A percentile compares a stretch with the other conserved stretches of the same genome.
Conservation (phyloP, 2,888 invertebrate genomes). For the Noctua comes region DNA sequence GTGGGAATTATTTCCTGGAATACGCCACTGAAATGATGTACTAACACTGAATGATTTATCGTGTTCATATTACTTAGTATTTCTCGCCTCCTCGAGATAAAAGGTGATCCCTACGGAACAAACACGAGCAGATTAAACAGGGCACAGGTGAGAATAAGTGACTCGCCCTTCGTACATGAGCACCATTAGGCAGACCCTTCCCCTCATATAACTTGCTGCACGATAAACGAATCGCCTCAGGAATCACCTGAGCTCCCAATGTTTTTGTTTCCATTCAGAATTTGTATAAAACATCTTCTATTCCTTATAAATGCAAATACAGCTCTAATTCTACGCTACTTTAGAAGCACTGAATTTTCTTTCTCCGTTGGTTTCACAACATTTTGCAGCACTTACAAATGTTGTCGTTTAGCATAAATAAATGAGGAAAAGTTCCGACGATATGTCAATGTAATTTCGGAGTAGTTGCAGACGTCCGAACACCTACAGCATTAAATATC, state of each 20-base stretch:
- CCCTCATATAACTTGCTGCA: conserved; percentile 52
- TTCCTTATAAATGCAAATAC: conserved; percentile 5
- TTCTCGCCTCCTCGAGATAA: conserved; percentile 30
- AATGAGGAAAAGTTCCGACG: conserved; percentile 46
- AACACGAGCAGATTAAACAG: conserved; percentile 56
- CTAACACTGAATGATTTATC: conserved; percentile 42
- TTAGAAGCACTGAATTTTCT: conserved; percentile 19
- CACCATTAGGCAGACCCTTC: conserved; percentile 59
- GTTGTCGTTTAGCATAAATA: conserved; percentile 56
- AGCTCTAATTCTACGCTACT: conserved; percentile 20
- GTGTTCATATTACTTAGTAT: conserved; percentile 32
- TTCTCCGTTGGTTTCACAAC: conserved; percentile 12
- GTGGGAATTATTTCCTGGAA: conserved; percentile 3
- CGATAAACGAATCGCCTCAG: conserved; percentile 50
- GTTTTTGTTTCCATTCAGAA: conserved; percentile 15
- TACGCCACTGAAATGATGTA: not conserved
- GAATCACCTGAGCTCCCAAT: conserved; percentile 39
- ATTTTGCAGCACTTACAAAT: conserved; percentile 50
- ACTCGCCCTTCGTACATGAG: conserved; percentile 42
- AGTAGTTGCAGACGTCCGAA: conserved; percentile 63
- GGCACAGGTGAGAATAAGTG: conserved; percentile 64
- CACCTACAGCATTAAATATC: conserved; percentile 70
- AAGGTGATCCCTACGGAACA: conserved; percentile 45
- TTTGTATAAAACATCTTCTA: not conserved
- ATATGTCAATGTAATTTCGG: conserved; percentile 64